Evolutionary conservation across 2,888 invertebrate species (phyloP), one percentile per base, ranked within the genome.

Genomic region (Apoda limacodes): DNA sequence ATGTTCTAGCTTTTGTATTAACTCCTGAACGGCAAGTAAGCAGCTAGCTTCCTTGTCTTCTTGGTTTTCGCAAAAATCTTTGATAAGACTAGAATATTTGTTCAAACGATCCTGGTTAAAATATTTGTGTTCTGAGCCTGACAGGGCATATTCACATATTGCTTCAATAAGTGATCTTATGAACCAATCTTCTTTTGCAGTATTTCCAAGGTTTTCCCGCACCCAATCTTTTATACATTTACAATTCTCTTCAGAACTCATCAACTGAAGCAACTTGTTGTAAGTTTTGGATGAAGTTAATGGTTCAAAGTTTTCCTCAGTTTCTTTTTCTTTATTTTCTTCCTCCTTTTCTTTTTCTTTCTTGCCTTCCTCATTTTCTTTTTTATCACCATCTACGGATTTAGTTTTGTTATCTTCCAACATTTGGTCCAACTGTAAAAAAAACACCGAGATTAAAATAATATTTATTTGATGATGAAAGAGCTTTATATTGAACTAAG

Each of bases 11-110:
- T 86, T 84, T 57, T 88, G 83, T 49, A 92, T 85, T 39, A 93
- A 82, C 37, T 89, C 83, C 63, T 95, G 95, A 50, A 95, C 83
- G 30, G 92, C 93, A 64, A 88, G 90, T 45, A 96, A 82, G 55
- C 92, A 93, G 64, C 93, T 90, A 34, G 93, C 78, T 71, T 95
- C 93, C 30, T 86, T 83, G 22, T 84, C 72, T 35, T 86, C 83
- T 45, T 86, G 83, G 35, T 85, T 83, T 52, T 89, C 90, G 14
- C 93, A 86, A 55, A 87, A 91, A 30, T 87, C 86, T 42, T 83
- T 82, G 39, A 93, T 82, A 30, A 91, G 72, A 22, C 78, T 82
- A 7, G 65, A 62, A 42, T 74, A 81, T 42, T 71, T 72, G 47
- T 58, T 63, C 68, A 81, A 72, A 19, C 78, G 65, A 30, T 78